A percentile compares a stretch with the other conserved stretches of the same genome.
Evolutionary conservation across 2,113 vertebrate species (phyloP).

Genomic region (Picathartes gymnocephalus): DNA sequence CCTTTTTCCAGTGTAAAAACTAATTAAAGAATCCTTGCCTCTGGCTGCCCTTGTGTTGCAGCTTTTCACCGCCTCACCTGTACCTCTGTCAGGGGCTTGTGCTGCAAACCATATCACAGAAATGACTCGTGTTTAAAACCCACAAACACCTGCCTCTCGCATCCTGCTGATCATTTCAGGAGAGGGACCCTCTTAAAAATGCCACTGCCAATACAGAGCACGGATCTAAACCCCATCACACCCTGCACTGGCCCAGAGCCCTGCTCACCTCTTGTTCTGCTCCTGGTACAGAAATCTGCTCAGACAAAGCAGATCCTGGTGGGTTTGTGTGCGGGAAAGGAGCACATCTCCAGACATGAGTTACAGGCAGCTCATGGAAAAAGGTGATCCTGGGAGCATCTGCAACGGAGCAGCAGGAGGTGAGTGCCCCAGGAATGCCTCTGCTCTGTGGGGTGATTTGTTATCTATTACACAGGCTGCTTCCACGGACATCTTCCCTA

Average conservation of each 20-base stretch:
- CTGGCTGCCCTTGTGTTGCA: conserved; percentile 7
- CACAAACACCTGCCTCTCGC: not conserved
- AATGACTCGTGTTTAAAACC: not conserved
- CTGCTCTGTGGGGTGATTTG: not conserved
- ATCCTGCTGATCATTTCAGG: not conserved
- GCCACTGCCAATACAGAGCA: not conserved
- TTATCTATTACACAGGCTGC: not conserved
- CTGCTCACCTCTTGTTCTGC: not conserved
- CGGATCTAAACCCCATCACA: not conserved
- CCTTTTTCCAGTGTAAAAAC: not conserved
- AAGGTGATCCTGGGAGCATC: not conserved
- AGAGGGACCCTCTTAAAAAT: not conserved
- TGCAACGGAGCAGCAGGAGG: not conserved
- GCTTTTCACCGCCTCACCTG: not conserved
- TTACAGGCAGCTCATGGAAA: not conserved
- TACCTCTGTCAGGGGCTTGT: not conserved
- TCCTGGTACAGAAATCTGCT: not conserved
- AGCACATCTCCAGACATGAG: not conserved
- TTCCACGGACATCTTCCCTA: not conserved
- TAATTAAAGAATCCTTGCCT: conserved; percentile 48
- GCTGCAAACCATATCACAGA: not conserved
- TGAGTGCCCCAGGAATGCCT: not conserved
- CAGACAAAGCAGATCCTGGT: not conserved
- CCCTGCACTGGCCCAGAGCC: not conserved
- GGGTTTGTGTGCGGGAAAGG: not conserved